These are phyloP conservation scores for Neolamprologus devosi DNA, from an alignment of 2,113 vertebrate species.

Conservation along the genomic window DNA sequence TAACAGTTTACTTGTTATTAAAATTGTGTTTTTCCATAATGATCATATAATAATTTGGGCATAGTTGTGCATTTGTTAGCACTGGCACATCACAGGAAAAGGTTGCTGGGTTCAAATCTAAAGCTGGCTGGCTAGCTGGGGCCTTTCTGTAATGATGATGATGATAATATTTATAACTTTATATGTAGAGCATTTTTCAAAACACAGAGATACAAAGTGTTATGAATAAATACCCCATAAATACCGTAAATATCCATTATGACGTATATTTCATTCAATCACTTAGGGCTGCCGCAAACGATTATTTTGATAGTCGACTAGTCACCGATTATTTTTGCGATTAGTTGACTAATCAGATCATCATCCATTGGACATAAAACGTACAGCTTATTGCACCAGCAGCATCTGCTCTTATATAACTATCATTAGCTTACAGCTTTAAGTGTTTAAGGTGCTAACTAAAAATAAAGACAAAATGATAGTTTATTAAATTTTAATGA, in stretches of 20 bases:
- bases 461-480: too few relatives aligned
- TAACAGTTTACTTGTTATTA: accelerated
- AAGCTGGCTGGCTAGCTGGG: not conserved
- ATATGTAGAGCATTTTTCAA: not conserved
- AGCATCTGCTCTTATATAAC: too few relatives aligned
- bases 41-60: not conserved
- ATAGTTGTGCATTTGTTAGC: not conserved
- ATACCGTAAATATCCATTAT: not conserved
- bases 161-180: not conserved
- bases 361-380: accelerated
- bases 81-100: not conserved
- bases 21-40: not conserved
- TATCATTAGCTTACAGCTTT: too few relatives aligned
- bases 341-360: too few relatives aligned
- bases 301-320: too few relatives aligned
- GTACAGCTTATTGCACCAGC: too few relatives aligned
- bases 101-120: not conserved
- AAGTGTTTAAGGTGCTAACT: too few relatives aligned
- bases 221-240: not conserved
- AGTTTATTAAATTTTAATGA: too few relatives aligned
- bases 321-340: too few relatives aligned
- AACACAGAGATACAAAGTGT: not conserved
- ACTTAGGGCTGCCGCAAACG: not conserved
- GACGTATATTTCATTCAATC: not conserved
- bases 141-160: not conserved